phyloP scores from a whole-genome alignment of 2,113 vertebrate genomes.

The Nothoprocta pentlandii region DNA sequence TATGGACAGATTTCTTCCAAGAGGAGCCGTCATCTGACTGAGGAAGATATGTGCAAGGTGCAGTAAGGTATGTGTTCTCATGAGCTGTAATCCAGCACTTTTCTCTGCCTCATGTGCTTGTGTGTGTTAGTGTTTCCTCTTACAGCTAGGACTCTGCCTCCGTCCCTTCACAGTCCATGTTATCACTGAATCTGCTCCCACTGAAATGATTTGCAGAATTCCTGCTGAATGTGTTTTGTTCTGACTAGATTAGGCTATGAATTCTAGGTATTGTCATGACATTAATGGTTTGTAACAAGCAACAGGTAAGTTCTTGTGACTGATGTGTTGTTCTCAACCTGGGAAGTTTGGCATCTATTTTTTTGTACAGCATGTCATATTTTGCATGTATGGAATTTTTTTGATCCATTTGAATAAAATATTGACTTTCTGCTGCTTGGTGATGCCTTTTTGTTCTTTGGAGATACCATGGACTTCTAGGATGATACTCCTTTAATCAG shows the following conservation, averaged over 20 bases:
- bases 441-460: constrained; percentile 7
- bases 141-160: not conserved
- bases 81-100: not conserved
- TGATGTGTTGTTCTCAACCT: not conserved
- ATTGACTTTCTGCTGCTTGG: not conserved
- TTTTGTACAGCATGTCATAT: constrained; percentile 34
- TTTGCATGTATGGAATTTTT: constrained; percentile 29
- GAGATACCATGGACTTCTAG: not conserved
- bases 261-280: not conserved
- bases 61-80: not conserved
- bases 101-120: not conserved
- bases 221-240: not conserved
- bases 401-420: constrained; percentile 49
- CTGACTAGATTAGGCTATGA: constrained; percentile 3
- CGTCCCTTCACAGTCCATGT: not conserved
- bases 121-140: not conserved
- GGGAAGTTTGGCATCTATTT: not conserved
- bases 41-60: not conserved
- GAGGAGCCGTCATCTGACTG: not conserved
- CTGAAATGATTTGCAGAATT: constrained; percentile 2
- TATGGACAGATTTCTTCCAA: not conserved
- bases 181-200: constrained; percentile 14
- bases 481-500: not conserved
- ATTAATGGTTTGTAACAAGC: not conserved
- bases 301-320: not conserved